Percentiles rank a stretch among this genome's conserved stretches.
These are phyloP conservation scores for Monoplex corrugatus DNA, from an alignment of 2,888 invertebrate species.

Conservation along the genomic window DNA sequence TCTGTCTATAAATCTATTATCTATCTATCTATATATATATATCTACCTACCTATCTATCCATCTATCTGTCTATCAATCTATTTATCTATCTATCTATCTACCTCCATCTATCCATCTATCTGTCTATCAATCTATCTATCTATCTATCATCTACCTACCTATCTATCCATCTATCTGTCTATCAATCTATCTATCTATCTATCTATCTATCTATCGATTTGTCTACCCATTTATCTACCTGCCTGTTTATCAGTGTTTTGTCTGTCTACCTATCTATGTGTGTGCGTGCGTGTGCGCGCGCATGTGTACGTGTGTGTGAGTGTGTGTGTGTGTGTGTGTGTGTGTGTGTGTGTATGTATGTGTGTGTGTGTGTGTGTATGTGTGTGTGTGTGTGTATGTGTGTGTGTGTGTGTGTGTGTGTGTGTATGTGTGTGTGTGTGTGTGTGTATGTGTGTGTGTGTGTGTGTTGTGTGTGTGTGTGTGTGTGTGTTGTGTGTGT, in stretches of 20 bases:
- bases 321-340: constrained; percentile 17
- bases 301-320: background rate
- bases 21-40: no score
- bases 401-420: constrained; percentile 17
- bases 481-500: background rate
- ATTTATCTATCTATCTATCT: no score
- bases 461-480: constrained; percentile 1
- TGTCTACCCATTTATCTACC: no score
- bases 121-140: no score
- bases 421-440: constrained; percentile 12
- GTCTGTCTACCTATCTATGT: background rate
- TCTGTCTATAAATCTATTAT: no score
- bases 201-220: no score
- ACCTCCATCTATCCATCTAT: no score
- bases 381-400: constrained; percentile 18
- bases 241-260: background rate
- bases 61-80: no score
- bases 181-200: no score
- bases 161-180: no score
- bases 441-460: background rate
- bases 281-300: background rate
- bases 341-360: background rate
- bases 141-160: no score
- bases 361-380: constrained; percentile 13
- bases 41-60: no score